Conservation (phyloP, 2,888 invertebrate species). For the Leptopilina myrica region DNA sequence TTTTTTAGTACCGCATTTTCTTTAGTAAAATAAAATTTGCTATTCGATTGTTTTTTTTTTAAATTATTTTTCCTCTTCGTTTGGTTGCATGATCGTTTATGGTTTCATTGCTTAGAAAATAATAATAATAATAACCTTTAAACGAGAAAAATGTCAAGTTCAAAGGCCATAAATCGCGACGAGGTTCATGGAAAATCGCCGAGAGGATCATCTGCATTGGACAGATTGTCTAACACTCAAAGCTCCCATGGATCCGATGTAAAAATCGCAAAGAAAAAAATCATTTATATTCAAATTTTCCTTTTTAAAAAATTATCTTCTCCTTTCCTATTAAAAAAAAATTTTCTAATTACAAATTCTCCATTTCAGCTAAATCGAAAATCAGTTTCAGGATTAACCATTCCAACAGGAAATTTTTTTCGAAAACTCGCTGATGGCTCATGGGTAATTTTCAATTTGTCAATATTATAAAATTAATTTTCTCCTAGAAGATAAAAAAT, state of each 20-base stretch:
- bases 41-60: too few relatives aligned
- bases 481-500: background rate
- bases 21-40: too few relatives aligned
- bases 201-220: background rate
- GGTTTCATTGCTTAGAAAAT: conserved; percentile 2
- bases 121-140: background rate
- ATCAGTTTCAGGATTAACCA: background rate
- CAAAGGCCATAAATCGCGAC: conserved; percentile 1
- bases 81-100: background rate
- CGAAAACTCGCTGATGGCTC: conserved; percentile 30
- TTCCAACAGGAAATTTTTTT: background rate
- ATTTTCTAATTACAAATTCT: background rate
- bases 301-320: background rate
- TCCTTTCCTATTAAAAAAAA: background rate
- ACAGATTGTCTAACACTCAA: conserved; percentile 11
- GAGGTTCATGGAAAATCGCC: background rate
- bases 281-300: background rate
- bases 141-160: conserved; percentile 17
- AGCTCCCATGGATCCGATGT: conserved; percentile 28
- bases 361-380: background rate
- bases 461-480: background rate
- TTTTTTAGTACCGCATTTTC: too few relatives aligned
- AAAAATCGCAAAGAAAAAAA: background rate
- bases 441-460: conserved; percentile 6
- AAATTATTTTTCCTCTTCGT: too few relatives aligned